These are phyloP conservation scores for Hippotragus niger DNA, from an alignment of 2,113 vertebrate genomes.

Conservation along the genomic window DNA sequence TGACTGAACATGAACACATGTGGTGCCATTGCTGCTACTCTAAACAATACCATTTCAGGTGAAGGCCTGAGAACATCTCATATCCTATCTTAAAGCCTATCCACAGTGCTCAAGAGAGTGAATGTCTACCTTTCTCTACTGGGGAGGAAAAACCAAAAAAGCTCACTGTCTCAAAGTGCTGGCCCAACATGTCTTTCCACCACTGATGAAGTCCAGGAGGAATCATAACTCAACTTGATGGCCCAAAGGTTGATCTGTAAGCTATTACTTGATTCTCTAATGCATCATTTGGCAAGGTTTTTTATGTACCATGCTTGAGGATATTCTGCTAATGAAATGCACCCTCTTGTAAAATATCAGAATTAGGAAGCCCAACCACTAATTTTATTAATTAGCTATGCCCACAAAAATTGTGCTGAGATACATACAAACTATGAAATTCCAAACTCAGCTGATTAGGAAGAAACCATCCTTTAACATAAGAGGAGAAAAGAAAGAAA, in stretches of 20 bases:
- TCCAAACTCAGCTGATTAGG: slow-evolving; percentile 12
- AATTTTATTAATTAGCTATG: slow-evolving; percentile 59
- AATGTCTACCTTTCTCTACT: not conserved
- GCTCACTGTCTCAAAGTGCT: not conserved
- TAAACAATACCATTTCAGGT: not conserved
- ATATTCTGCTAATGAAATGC: slow-evolving; percentile 26
- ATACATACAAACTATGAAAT: slow-evolving; percentile 18
- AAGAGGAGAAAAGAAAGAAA: not conserved
- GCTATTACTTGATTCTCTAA: not conserved
- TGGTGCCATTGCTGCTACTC: not conserved
- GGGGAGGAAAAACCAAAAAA: not conserved
- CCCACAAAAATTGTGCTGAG: slow-evolving; percentile 42
- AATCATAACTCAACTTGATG: not conserved
- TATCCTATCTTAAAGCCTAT: not conserved
- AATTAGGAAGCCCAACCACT: slow-evolving; percentile 23
- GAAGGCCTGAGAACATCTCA: not conserved
- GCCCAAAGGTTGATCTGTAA: not conserved
- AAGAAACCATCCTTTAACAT: slow-evolving; percentile 8
- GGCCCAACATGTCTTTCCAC: not conserved
- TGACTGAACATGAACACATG: not conserved
- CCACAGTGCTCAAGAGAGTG: not conserved
- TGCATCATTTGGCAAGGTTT: not conserved
- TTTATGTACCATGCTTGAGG: not conserved
- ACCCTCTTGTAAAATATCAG: slow-evolving; percentile 28
- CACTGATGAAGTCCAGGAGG: not conserved